Evolutionary conservation across 2,888 invertebrate species (phyloP), one percentile per base, ranked within the genome.

Genomic region (Timema cristinae): DNA sequence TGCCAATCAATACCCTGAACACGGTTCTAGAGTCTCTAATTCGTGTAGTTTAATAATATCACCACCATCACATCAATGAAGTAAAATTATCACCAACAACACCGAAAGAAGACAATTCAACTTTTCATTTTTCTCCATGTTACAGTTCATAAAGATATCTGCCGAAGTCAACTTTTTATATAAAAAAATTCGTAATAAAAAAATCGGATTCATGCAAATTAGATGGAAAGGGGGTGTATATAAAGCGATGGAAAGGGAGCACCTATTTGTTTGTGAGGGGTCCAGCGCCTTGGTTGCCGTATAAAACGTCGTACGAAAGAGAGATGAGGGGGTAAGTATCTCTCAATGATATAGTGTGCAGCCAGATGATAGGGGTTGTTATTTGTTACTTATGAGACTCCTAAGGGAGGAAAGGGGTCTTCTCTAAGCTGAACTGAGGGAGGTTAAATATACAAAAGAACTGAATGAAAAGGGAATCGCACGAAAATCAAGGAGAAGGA

Each of bases 281-380:
- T 32, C 32, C 32, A 32, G 32, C 32, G 32, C 32, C 32, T 32
- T 32, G 32, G 32, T 32, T 32, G 32, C 32, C 32, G 32, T 32
- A 32, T 32, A 32, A 32, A 32, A 32, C 32, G 32, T 32, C 32
- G 32, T 32, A 32, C 32, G 32, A 32, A 32, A 32, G 32, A 32
- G 32, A 32, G 32, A 32, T 32, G 32, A 15, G 63, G 47, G 63
- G 4, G 63, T 13, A 47, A 63, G 54, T 47, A 32, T 47, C 63
- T 15, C 15, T 66, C 52, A 49, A 52, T 70, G 70, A 70, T 70
- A 66, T 66, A 70, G 70, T 52, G 32, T 48, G 48, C 47, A 48
- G 70, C 52, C 70, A 63, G 67, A 71, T 71, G 71, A 71, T 67
- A 69, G 71, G 66, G 67, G 71, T 71, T 71, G 71, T 71, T 71